A percentile compares a stretch with the other conserved stretches of the same genome.
These are phyloP conservation scores for Spisula solida DNA, from an alignment of 2,888 invertebrate species.

Conservation along the genomic window DNA sequence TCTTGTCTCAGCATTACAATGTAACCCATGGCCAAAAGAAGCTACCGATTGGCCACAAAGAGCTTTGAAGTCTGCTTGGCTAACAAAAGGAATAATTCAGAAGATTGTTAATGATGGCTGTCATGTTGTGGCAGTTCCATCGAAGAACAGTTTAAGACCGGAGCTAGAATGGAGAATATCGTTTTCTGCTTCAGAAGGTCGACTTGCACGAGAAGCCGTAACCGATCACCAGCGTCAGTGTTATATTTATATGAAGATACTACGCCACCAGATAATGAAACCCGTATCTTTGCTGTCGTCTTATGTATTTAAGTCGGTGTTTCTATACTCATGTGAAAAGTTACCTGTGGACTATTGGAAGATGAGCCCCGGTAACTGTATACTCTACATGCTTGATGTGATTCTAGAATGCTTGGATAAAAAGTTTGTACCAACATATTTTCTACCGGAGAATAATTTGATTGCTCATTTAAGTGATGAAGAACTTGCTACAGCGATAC, in stretches of 20 bases:
- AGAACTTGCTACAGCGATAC: conserved; percentile 36
- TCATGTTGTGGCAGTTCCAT: conserved; percentile 56
- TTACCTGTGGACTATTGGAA: conserved; percentile 57
- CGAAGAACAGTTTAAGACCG: conserved; percentile 37
- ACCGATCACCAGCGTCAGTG: conserved; percentile 59
- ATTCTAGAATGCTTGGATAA: conserved; percentile 51
- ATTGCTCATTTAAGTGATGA: conserved; percentile 55
- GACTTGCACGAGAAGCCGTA: conserved; percentile 53
- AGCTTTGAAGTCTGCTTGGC: conserved; percentile 41
- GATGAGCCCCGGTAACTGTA: conserved; percentile 55
- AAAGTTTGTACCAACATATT: conserved; percentile 58
- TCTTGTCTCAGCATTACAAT: conserved; percentile 45
- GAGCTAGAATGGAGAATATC: conserved; percentile 62
- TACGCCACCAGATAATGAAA: conserved; percentile 48
- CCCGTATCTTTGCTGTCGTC: conserved; percentile 43
- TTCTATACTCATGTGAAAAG: conserved; percentile 56
- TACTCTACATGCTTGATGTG: conserved; percentile 63
- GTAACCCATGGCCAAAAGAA: conserved; percentile 50
- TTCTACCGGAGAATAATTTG: conserved; percentile 64
- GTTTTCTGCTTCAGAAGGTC: conserved; percentile 57
- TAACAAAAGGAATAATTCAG: conserved; percentile 20
- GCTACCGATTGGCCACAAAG: conserved; percentile 48
- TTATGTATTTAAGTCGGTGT: conserved; percentile 56
- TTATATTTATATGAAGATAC: conserved; percentile 60
- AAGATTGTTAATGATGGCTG: conserved; percentile 45